Evolutionary conservation across 2,888 invertebrate species (phyloP).

Genomic region (Cenopis cana): DNA sequence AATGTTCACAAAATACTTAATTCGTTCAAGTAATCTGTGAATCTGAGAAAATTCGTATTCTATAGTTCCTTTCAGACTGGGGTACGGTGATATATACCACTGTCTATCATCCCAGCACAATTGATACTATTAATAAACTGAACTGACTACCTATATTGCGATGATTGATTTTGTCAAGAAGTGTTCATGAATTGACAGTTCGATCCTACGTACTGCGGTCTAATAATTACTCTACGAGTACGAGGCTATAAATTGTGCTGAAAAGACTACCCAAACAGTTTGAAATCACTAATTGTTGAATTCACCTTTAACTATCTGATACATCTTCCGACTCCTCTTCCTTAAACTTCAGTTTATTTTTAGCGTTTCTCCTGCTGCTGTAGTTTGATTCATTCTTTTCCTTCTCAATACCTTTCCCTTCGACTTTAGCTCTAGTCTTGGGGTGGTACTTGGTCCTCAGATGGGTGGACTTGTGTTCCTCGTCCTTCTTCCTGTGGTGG

Average conservation of each 20-base stretch:
- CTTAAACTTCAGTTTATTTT: conserved; percentile 71
- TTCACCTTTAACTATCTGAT: conserved; percentile 60
- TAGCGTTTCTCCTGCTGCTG: conserved; percentile 55
- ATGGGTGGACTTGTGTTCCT: conserved; percentile 51
- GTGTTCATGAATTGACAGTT: no score
- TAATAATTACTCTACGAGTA: no score
- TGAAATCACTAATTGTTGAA: neutral
- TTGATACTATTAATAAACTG: neutral
- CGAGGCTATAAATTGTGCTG: neutral
- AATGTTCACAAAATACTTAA: neutral
- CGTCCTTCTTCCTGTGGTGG: conserved; percentile 59
- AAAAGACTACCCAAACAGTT: neutral
- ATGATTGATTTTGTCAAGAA: no score
- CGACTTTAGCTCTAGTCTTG: conserved; percentile 59
- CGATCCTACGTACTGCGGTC: no score
- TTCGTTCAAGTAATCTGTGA: conserved; percentile 1
- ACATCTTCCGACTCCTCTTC: conserved; percentile 75
- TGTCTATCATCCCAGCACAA: neutral
- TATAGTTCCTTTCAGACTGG: neutral
- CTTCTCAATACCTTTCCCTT: conserved; percentile 70
- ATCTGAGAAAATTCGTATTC: neutral
- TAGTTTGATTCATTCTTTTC: conserved; percentile 70
- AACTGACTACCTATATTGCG: no score
- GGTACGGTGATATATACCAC: neutral
- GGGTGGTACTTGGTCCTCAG: conserved; percentile 56